phyloP scores from a whole-genome alignment of 2,888 invertebrate genomes.

The Hirtodrosophila confusa region DNA sequence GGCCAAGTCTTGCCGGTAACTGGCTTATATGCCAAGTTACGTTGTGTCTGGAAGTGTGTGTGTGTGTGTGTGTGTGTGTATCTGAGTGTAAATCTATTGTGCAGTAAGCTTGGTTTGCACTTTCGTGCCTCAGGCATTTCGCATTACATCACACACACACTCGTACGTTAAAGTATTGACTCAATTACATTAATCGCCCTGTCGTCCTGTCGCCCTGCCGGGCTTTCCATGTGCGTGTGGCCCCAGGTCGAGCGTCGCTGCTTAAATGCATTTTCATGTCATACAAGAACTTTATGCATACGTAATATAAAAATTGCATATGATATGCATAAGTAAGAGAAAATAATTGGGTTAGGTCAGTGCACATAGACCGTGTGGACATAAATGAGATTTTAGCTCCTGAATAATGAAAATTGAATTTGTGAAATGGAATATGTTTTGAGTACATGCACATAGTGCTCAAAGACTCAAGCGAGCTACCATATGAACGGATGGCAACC shows the following conservation, averaged over 20 bases:
- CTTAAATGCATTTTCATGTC: conserved; percentile 50
- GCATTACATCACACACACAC: conserved; percentile 26
- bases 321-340: conserved; percentile 10
- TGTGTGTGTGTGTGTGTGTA: conserved; percentile 11
- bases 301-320: conserved; percentile 27
- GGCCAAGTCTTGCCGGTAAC: conserved; percentile 32
- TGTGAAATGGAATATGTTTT: background rate
- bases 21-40: conserved; percentile 19
- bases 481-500: no score
- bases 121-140: conserved; percentile 36
- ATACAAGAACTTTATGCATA: conserved; percentile 11
- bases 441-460: no score
- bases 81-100: conserved; percentile 39
- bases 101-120: conserved; percentile 28
- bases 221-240: conserved; percentile 34
- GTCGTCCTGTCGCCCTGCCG: conserved; percentile 8
- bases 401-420: background rate
- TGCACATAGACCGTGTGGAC: background rate
- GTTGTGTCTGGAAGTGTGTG: background rate
- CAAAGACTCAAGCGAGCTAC: no score
- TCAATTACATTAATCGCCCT: conserved; percentile 57
- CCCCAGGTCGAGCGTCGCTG: conserved; percentile 17
- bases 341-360: conserved; percentile 37
- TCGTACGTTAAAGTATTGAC: conserved; percentile 25
- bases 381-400: background rate